Evolutionary conservation across 2,113 vertebrate genomes (phyloP).

Genomic region (Hippocampus comes): DNA sequence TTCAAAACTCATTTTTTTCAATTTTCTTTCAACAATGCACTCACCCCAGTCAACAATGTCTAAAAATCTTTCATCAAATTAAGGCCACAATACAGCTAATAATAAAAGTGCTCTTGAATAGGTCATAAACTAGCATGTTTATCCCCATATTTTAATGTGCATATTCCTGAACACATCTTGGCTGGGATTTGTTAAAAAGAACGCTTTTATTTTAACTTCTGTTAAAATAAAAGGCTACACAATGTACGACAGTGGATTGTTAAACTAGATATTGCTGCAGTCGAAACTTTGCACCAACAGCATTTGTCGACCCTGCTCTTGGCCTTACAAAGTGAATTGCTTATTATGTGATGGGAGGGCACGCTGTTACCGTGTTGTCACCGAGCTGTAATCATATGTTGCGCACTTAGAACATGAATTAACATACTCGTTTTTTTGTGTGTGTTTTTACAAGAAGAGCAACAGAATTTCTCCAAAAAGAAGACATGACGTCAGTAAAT

Average conservation of each 20-base stretch:
- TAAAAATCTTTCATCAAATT: not conserved
- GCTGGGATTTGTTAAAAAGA: not conserved
- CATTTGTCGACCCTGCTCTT: slow-evolving; percentile 5
- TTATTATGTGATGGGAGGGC: not conserved
- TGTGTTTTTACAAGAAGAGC: slow-evolving; percentile 4
- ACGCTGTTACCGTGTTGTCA: not conserved
- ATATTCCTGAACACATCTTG: not conserved
- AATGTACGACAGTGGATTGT: too few relatives aligned
- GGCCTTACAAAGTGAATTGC: not conserved
- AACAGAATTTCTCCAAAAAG: not conserved
- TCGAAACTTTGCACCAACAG: not conserved
- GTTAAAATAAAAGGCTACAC: not conserved
- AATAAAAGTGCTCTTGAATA: not conserved
- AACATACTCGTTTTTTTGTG: not conserved
- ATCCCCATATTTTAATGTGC: not conserved
- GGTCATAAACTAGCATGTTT: slow-evolving; percentile 20
- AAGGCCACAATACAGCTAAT: not conserved
- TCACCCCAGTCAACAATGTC: not conserved
- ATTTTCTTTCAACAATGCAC: not conserved
- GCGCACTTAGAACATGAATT: slow-evolving; percentile 7
- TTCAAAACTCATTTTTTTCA: too few relatives aligned
- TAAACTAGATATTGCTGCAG: not conserved
- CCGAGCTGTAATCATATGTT: slow-evolving; percentile 3
- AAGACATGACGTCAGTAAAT: not conserved
- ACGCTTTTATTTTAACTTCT: not conserved